Percentiles rank a stretch among this genome's conserved stretches.
Evolutionary conservation across 2,888 invertebrate species (phyloP).

Genomic region (Ischnura elegans): DNA sequence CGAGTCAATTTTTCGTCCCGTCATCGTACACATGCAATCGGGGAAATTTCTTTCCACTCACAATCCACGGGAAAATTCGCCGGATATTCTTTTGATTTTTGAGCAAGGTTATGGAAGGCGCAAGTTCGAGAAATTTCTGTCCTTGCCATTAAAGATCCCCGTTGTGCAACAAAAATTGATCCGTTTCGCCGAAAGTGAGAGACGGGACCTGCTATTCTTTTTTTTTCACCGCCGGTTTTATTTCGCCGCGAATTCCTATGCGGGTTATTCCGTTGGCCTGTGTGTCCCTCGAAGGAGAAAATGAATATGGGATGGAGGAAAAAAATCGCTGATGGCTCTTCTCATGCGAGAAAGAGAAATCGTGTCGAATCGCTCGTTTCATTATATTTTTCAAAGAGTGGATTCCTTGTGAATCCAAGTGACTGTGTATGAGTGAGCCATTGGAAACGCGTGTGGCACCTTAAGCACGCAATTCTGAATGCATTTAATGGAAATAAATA

Average conservation of each 20-base stretch:
- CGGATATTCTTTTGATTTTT: constrained; percentile 33
- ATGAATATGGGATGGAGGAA: constrained; percentile 16
- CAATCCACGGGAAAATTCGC: neutral
- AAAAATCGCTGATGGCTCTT: neutral
- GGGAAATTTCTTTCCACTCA: neutral
- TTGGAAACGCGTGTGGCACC: neutral
- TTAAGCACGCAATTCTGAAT: too few relatives aligned
- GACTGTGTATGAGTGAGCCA: neutral
- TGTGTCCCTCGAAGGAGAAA: neutral
- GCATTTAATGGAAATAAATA: too few relatives aligned
- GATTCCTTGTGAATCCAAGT: neutral
- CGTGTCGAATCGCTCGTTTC: neutral
- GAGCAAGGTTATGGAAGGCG: neutral
- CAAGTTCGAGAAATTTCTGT: neutral
- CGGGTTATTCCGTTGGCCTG: neutral
- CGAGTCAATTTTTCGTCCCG: neutral
- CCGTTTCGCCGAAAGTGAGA: neutral
- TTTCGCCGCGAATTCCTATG: neutral
- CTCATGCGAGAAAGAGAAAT: constrained; percentile 38
- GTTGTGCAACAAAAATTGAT: constrained; percentile 5
- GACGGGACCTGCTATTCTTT: neutral
- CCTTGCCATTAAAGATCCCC: neutral
- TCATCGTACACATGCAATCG: neutral
- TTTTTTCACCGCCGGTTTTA: neutral
- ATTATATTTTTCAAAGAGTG: neutral